phyloP scores from a whole-genome alignment of 2,888 invertebrate species.

The Lacanobia oleracea region DNA sequence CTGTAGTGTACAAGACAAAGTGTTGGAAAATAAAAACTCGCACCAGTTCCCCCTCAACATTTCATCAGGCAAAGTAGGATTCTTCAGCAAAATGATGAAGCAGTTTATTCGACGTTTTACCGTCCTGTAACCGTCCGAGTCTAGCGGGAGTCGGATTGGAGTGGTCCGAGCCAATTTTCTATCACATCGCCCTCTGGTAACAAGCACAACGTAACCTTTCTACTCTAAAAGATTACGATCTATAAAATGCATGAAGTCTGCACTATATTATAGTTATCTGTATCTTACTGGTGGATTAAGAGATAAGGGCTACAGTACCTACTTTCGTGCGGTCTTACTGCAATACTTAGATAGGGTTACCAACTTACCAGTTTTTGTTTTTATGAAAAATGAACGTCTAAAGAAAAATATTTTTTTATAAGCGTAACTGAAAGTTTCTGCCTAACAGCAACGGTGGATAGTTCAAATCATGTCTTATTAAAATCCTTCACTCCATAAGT shows the following conservation, averaged over 20 bases:
- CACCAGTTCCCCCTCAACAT: conserved; percentile 4
- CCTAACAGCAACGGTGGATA: too few species aligned
- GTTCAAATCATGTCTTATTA: too few species aligned
- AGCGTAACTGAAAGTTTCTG: too few species aligned
- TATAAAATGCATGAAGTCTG: conserved; percentile 52
- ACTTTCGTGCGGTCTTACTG: not conserved
- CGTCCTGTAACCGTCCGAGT: conserved; percentile 20
- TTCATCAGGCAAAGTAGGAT: conserved; percentile 28
- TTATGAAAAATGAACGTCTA: not conserved
- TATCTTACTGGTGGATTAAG: conserved; percentile 5
- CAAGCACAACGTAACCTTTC: conserved; percentile 30
- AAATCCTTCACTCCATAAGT: too few species aligned
- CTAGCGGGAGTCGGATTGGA: conserved; percentile 46
- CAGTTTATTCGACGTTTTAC: conserved; percentile 33
- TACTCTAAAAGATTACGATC: conserved; percentile 60
- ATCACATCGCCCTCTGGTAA: conserved; percentile 44
- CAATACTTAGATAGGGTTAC: not conserved
- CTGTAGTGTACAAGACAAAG: too few species aligned
- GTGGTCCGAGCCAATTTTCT: conserved; percentile 59
- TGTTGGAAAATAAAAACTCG: not conserved
- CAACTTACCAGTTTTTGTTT: not conserved
- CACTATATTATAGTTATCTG: conserved; percentile 11
- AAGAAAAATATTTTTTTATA: too few species aligned
- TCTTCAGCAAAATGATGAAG: conserved; percentile 26
- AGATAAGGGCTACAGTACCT: conserved; percentile 8